A percentile compares a stretch with the other conserved stretches of the same genome.
These are phyloP conservation scores for Climacteris rufus DNA, from an alignment of 2,113 vertebrate species.

Conservation along the genomic window DNA sequence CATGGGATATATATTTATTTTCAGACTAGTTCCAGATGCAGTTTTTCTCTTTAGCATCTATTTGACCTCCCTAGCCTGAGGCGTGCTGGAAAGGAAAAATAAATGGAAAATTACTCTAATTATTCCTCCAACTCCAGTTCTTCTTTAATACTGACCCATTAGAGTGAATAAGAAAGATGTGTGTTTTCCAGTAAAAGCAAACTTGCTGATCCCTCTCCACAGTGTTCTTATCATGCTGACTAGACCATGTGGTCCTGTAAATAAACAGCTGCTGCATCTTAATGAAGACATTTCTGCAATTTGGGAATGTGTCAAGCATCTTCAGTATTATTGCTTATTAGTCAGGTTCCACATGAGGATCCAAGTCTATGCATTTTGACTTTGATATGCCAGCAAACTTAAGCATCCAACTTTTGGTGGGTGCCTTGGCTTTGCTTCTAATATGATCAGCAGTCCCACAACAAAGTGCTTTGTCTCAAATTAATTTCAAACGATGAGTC, in stretches of 20 bases:
- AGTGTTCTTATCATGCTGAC: constrained; percentile 7
- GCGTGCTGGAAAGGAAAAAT: neutral
- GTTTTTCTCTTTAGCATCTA: neutral
- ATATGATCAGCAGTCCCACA: neutral
- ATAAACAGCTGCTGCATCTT: constrained; percentile 30
- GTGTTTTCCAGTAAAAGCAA: constrained; percentile 5
- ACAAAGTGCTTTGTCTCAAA: neutral
- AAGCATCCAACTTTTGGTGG: neutral
- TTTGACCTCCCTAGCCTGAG: constrained; percentile 29
- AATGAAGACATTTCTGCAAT: constrained; percentile 16
- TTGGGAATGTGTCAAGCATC: neutral
- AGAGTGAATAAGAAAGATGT: neutral
- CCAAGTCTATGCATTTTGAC: neutral
- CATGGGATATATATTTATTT: constrained; percentile 13
- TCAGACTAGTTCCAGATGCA: constrained; percentile 29
- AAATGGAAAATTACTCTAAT: constrained; percentile 31
- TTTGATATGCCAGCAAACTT: neutral
- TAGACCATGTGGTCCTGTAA: constrained; percentile 19
- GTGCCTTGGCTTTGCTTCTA: neutral
- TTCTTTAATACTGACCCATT: neutral
- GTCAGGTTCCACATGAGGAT: neutral
- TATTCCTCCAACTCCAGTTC: constrained; percentile 22
- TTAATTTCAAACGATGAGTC: neutral
- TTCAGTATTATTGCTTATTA: neutral
- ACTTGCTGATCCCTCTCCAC: constrained; percentile 15